Conservation (phyloP, 2,113 vertebrate species). For the Pseudorhombus dupliciocellatus region DNA sequence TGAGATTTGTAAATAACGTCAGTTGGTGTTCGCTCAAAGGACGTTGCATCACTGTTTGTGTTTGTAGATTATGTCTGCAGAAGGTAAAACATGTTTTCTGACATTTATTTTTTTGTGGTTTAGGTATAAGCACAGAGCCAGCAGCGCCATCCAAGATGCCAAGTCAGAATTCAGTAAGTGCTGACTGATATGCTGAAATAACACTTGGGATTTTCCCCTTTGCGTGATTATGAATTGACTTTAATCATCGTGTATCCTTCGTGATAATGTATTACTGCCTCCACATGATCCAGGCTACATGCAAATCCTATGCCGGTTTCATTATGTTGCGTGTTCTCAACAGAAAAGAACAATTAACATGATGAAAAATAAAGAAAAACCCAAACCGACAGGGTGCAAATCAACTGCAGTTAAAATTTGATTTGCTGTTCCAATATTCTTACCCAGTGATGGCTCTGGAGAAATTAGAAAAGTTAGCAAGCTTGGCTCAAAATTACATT, state of each 20-base stretch:
- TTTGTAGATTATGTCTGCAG: not conserved
- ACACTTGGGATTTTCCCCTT: constrained; percentile 1
- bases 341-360: not conserved
- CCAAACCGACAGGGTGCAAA: not conserved
- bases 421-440: not conserved
- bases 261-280: not conserved
- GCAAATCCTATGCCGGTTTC: not conserved
- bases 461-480: not conserved
- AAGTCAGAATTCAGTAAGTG: constrained; percentile 81
- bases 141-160: constrained; percentile 72
- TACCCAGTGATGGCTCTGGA: not conserved
- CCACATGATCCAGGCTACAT: not conserved
- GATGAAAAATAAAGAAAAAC: not conserved
- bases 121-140: constrained; percentile 78
- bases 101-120: constrained; percentile 28
- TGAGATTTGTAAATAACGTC: constrained; percentile 20
- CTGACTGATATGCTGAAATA: not conserved
- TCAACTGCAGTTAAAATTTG: not conserved
- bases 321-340: not conserved
- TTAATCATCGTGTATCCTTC: not conserved
- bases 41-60: not conserved
- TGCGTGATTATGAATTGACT: constrained; percentile 5
- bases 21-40: not conserved
- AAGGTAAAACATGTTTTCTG: not conserved
- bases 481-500: not conserved